Conservation (phyloP, 2,888 invertebrate species). For the Apotomis betuletana region DNA sequence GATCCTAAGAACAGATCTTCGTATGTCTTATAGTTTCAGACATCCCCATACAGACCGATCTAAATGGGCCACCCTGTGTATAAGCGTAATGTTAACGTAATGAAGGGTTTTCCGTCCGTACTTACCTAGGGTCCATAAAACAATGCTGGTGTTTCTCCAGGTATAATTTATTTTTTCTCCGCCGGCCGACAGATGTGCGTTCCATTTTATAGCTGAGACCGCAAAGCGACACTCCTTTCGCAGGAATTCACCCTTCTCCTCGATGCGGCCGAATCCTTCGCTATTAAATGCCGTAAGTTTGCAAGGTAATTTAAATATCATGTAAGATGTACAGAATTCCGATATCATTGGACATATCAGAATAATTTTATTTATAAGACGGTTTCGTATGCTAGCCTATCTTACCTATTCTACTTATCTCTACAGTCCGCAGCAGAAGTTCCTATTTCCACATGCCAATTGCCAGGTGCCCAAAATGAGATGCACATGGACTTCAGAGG, state of each 20-base stretch:
- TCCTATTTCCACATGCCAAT: too few species aligned
- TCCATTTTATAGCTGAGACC: conserved; percentile 51
- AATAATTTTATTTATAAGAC: too few species aligned
- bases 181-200: conserved; percentile 50
- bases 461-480: too few species aligned
- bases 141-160: conserved; percentile 14
- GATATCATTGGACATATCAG: neutral
- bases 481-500: too few species aligned
- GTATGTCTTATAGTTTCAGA: too few species aligned
- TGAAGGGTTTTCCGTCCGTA: neutral
- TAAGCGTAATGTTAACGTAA: neutral
- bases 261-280: conserved; percentile 30
- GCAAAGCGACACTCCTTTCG: conserved; percentile 48
- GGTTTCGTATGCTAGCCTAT: too few species aligned
- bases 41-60: too few species aligned
- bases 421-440: too few species aligned
- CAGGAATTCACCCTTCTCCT: conserved; percentile 57
- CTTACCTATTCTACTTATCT: too few species aligned
- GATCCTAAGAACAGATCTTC: too few species aligned
- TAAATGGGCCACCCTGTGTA: too few species aligned
- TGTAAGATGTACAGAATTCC: neutral
- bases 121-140: conserved; percentile 3
- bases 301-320: neutral
- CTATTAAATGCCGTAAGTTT: neutral
- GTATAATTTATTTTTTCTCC: conserved; percentile 45